phyloP scores from a whole-genome alignment of 1,140 invertebrate species.

The Eufriesea mexicana region DNA sequence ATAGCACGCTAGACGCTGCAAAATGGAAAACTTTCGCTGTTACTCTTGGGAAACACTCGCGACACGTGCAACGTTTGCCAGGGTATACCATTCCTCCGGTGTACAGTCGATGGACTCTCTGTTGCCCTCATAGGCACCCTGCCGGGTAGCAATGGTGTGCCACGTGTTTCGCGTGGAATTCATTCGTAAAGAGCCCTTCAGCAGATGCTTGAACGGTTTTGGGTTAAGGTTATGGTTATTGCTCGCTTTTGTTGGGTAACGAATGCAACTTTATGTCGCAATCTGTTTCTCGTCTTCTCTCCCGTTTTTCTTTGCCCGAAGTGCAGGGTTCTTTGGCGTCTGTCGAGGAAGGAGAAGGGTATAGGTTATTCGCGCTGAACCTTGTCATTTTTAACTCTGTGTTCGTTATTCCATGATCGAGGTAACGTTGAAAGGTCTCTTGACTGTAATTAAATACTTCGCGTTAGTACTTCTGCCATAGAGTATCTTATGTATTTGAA shows the following conservation, averaged over 20 bases:
- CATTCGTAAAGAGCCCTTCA: not conserved
- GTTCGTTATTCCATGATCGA: too few relatives aligned
- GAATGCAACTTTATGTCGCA: not conserved
- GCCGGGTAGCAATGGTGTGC: too few relatives aligned
- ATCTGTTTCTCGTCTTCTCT: not conserved
- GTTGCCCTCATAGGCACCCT: not conserved
- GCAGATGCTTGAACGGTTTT: not conserved
- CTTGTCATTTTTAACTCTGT: too few relatives aligned
- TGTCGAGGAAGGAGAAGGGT: too few relatives aligned
- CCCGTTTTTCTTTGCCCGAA: not conserved
- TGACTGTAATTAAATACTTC: not conserved
- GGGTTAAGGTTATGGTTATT: not conserved
- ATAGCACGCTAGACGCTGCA: too few relatives aligned
- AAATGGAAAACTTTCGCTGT: slow-evolving; percentile 5
- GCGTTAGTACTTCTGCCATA: not conserved
- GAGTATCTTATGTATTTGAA: not conserved
- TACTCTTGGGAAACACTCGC: not conserved
- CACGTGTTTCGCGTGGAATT: not conserved
- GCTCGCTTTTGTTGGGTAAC: too few relatives aligned
- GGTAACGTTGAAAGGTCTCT: too few relatives aligned
- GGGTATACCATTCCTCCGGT: not conserved
- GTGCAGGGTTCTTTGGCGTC: too few relatives aligned
- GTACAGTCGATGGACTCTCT: not conserved
- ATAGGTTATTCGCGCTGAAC: too few relatives aligned
- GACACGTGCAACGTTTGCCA: not conserved